Evolutionary conservation across 23 tunicate species (phyloP).

Genomic region (Ciona savignyi): DNA sequence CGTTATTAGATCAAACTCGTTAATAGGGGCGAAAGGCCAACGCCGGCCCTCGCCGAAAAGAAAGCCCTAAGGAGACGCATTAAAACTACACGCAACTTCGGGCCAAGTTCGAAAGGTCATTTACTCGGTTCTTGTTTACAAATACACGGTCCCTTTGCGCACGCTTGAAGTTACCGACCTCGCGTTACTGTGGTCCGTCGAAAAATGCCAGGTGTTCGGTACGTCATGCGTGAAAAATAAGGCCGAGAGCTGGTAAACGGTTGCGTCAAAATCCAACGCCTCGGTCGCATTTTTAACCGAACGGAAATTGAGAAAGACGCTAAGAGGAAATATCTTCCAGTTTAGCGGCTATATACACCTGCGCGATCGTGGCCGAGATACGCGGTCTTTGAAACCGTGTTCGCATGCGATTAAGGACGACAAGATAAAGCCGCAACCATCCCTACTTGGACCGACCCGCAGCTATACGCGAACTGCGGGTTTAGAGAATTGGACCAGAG

Average conservation of each 20-base stretch:
- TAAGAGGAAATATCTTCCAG: no score
- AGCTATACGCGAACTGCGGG: no score
- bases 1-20: not conserved
- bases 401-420: not conserved
- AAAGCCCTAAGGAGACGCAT: not conserved
- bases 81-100: not conserved
- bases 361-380: not conserved
- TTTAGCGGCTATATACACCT: no score
- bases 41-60: not conserved
- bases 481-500: no score
- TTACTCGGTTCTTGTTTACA: not conserved
- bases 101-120: constrained; percentile 1
- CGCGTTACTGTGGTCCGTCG: not conserved
- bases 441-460: not conserved
- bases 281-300: no score
- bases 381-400: not conserved
- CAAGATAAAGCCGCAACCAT: not conserved
- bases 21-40: not conserved
- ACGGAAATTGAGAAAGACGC: no score
- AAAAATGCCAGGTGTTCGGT: not conserved
- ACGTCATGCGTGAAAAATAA: not conserved
- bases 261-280: no score
- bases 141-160: not conserved
- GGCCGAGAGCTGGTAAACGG: no score
- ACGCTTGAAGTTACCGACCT: not conserved